Conservation (phyloP, 1,140 invertebrate species). For the Euura saliciscinereae region DNA sequence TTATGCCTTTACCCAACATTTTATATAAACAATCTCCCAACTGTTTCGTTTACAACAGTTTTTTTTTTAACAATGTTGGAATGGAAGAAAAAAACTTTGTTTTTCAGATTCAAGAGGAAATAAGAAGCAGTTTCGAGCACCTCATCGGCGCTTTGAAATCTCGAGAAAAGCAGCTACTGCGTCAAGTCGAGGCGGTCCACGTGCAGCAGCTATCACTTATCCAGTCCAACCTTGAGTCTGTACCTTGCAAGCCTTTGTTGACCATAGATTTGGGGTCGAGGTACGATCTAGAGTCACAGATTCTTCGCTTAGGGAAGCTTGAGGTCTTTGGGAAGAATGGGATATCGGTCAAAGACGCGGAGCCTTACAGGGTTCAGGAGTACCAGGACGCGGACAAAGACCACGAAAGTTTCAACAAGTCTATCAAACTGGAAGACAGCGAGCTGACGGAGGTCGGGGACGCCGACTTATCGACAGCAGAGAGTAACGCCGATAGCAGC, state of each 20-base stretch:
- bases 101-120: conserved; percentile 56
- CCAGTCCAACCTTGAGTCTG: conserved; percentile 44
- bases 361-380: conserved; percentile 54
- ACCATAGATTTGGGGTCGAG: conserved; percentile 48
- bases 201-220: conserved; percentile 54
- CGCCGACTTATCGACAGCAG: not conserved
- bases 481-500: conserved; percentile 10
- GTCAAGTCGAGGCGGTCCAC: conserved; percentile 62
- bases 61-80: not conserved
- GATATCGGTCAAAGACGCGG: conserved; percentile 48
- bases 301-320: conserved; percentile 59
- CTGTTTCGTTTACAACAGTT: not conserved
- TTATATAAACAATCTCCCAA: not conserved
- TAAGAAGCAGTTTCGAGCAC: conserved; percentile 57
- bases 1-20: not conserved
- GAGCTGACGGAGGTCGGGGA: not conserved
- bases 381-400: conserved; percentile 56
- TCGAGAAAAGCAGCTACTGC: conserved; percentile 60
- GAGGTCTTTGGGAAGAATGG: conserved; percentile 58
- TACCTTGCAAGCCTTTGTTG: conserved; percentile 41
- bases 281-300: conserved; percentile 49
- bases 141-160: conserved; percentile 53
- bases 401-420: conserved; percentile 61
- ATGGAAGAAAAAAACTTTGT: conserved; percentile 10
- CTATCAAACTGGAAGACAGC: conserved; percentile 46